These are phyloP conservation scores for Alligator sinensis DNA, from an alignment of 2,113 vertebrate genomes.

Conservation along the genomic window DNA sequence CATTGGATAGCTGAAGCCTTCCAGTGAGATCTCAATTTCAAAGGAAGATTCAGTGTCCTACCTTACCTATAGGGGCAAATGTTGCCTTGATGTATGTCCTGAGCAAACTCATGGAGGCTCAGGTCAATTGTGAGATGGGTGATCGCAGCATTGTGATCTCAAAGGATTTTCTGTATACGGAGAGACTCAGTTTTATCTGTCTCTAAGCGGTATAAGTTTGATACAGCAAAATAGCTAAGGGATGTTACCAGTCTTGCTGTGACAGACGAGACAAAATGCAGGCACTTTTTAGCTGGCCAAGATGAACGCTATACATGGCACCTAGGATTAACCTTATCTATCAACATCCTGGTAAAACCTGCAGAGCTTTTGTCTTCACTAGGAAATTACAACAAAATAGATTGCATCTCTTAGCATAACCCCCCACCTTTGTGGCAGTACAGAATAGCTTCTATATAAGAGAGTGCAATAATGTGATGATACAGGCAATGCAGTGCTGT, in stretches of 20 bases:
- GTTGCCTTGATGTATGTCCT: not conserved
- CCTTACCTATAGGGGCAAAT: not conserved
- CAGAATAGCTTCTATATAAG: not conserved
- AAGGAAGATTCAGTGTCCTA: not conserved
- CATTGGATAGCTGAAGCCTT: not conserved
- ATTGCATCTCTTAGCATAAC: constrained; percentile 21
- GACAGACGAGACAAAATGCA: not conserved
- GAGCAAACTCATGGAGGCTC: not conserved
- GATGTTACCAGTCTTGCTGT: too few species aligned
- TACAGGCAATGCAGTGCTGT: not conserved
- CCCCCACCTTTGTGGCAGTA: not conserved
- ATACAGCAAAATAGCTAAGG: too few species aligned
- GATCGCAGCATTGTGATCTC: too few species aligned
- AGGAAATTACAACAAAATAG: constrained; percentile 20
- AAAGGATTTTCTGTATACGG: too few species aligned
- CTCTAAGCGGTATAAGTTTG: too few species aligned
- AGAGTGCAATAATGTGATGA: not conserved
- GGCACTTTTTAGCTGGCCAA: not conserved
- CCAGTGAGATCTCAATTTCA: not conserved
- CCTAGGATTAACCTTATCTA: not conserved
- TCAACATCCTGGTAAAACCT: not conserved
- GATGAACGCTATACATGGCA: not conserved
- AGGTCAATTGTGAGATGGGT: not conserved
- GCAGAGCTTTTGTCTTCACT: not conserved
- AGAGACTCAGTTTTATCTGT: too few species aligned